These are phyloP conservation scores for Antheraea yamamai DNA, from an alignment of 2,888 invertebrate genomes.

Conservation along the genomic window DNA sequence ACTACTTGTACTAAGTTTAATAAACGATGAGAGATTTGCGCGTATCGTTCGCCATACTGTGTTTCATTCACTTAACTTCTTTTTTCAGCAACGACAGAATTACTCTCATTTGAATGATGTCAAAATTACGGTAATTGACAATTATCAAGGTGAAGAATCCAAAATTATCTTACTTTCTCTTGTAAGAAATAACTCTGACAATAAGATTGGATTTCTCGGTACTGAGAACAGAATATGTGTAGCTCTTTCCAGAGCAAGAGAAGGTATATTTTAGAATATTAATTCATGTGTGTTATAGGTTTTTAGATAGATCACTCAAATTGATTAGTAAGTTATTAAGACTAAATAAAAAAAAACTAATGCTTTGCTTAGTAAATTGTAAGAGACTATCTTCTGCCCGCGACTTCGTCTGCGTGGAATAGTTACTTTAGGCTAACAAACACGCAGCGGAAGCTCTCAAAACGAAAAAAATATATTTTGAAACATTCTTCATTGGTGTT, in stretches of 20 bases:
- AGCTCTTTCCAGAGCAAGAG: conserved; percentile 86
- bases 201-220: conserved; percentile 86
- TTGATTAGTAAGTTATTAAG: no score
- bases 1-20: no score
- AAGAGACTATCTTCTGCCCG: no score
- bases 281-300: not conserved
- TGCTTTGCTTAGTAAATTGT: no score
- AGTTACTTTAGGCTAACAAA: no score
- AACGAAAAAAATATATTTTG: no score
- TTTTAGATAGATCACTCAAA: not conserved
- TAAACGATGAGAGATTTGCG: no score
- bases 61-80: not conserved
- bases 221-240: conserved; percentile 89
- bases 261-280: conserved; percentile 47
- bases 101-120: conserved; percentile 73
- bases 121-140: conserved; percentile 87
- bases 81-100: conserved; percentile 54
- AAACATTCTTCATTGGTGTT: no score
- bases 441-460: no score
- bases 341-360: no score
- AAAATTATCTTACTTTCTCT: conserved; percentile 89
- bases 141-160: conserved; percentile 91
- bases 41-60: no score
- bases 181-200: conserved; percentile 86
- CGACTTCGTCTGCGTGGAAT: no score